phyloP scores from a whole-genome alignment of 2,113 vertebrate genomes.

The Amia ocellicauda region DNA sequence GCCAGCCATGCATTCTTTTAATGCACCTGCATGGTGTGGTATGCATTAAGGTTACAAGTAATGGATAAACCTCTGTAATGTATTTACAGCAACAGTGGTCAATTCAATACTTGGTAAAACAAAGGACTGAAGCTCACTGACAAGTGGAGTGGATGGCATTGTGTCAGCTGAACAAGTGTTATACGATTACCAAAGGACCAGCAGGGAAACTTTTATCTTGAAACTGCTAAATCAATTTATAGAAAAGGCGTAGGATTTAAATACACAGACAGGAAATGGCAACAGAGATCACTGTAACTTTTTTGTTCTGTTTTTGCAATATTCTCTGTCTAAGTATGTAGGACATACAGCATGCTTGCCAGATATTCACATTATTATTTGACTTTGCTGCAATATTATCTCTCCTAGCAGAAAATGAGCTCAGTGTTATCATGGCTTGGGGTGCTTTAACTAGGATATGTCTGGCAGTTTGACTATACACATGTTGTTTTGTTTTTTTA shows the following conservation, averaged over 20 bases:
- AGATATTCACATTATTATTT: neutral
- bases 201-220: neutral
- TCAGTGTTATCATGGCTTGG: too few species aligned
- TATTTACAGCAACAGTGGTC: too few species aligned
- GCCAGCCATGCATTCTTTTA: too few species aligned
- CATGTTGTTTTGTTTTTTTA: too few species aligned
- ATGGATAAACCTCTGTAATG: too few species aligned
- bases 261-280: neutral
- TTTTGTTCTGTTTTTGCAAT: neutral
- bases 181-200: neutral
- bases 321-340: neutral
- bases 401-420: too few species aligned
- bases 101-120: too few species aligned
- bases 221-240: constrained; percentile 4
- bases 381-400: neutral
- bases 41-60: too few species aligned
- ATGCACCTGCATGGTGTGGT: too few species aligned
- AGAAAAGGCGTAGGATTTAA: neutral
- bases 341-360: neutral
- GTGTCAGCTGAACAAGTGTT: neutral
- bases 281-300: neutral
- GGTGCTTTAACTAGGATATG: too few species aligned
- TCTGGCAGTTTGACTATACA: too few species aligned
- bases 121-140: too few species aligned
- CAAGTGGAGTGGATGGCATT: neutral